These are phyloP conservation scores for Nestor notabilis DNA, from an alignment of 2,113 vertebrate genomes.

Conservation along the genomic window DNA sequence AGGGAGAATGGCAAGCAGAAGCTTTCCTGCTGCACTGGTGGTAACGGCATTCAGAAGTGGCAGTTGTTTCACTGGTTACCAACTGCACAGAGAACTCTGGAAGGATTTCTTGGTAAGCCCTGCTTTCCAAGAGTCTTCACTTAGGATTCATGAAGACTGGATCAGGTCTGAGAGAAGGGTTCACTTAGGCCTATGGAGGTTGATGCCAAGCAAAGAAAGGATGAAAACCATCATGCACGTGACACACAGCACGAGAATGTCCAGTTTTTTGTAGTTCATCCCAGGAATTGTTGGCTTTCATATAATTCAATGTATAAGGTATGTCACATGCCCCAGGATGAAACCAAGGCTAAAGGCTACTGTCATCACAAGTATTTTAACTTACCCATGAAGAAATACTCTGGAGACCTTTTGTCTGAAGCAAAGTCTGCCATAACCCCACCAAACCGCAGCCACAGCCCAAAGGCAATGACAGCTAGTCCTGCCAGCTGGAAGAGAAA, in stretches of 20 bases:
- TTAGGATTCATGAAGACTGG: neutral
- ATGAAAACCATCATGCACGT: neutral
- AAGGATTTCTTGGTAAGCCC: neutral
- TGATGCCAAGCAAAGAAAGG: neutral
- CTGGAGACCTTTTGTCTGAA: conserved; percentile 80
- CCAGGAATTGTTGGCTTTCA: neutral
- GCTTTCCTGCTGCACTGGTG: neutral
- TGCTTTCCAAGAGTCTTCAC: neutral
- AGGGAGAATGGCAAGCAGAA: neutral
- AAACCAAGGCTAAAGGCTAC: neutral
- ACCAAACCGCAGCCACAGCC: conserved; percentile 93
- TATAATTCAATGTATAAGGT: neutral
- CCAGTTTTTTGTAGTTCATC: neutral
- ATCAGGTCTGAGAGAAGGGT: neutral
- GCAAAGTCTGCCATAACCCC: conserved; percentile 84
- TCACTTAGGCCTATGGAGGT: neutral
- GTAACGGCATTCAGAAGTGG: neutral
- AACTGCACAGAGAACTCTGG: neutral
- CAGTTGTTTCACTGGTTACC: neutral
- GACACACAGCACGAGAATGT: neutral
- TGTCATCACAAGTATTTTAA: neutral
- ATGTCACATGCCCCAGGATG: neutral
- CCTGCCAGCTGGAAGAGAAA: conserved; percentile 87
- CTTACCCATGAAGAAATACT: conserved; percentile 93
- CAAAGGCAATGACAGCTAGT: conserved; percentile 88